A percentile compares a stretch with the other conserved stretches of the same genome.
Evolutionary conservation across 2,113 vertebrate genomes (phyloP).

Genomic region (Cephalopholis sonnerati): DNA sequence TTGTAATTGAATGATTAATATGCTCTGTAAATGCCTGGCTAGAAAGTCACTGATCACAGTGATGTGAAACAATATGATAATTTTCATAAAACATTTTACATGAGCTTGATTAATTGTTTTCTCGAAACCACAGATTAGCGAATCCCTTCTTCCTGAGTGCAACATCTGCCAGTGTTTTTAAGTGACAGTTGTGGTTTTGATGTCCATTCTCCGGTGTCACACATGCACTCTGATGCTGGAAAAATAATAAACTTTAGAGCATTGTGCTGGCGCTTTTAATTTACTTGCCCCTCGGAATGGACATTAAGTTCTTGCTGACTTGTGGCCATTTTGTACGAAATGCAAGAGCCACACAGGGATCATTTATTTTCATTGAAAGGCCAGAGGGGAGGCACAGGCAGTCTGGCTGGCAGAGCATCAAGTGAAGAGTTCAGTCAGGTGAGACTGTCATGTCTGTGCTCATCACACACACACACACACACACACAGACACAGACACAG

Average conservation of each 20-base stretch:
- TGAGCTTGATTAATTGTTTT: constrained; percentile 18
- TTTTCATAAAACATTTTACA: constrained; percentile 4
- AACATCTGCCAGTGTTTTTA: constrained; percentile 19
- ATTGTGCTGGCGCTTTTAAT: constrained; percentile 50
- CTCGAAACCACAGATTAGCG: background rate
- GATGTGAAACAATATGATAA: background rate
- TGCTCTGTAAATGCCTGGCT: background rate
- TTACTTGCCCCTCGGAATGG: constrained; percentile 40
- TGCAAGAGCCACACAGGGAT: constrained; percentile 30
- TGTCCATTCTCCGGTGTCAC: background rate
- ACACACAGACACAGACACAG: background rate
- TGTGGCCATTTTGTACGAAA: constrained; percentile 59
- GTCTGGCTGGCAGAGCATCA: constrained; percentile 61
- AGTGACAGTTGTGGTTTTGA: constrained; percentile 21
- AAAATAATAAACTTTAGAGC: background rate
- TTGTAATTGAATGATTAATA: background rate
- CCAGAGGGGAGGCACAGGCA: constrained; percentile 38
- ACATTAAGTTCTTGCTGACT: constrained; percentile 61
- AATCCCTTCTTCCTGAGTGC: background rate
- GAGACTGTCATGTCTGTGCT: constrained; percentile 60
- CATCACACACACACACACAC: constrained; percentile 6
- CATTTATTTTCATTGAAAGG: constrained; percentile 68
- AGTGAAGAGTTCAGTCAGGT: constrained; percentile 56
- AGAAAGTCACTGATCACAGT: constrained; percentile 1
- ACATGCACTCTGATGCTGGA: background rate